Base-by-base conservation (phyloP, 2,888 invertebrate species). In the Agrotis ipsilon region DNA sequence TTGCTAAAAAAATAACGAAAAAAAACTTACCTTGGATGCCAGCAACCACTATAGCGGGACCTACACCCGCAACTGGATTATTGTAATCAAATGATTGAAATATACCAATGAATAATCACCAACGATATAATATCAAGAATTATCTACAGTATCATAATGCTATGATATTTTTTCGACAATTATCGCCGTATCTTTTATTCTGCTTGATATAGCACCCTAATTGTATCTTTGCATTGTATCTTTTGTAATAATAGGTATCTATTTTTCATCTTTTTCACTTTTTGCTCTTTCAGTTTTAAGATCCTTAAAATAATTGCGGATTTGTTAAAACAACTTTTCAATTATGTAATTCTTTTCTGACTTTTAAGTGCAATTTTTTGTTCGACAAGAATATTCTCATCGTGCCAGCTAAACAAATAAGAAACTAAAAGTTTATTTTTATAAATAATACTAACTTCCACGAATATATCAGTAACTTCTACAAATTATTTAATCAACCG, bases 1-100 rank as follows among this genome's bases (percentile, higher is more conserved):
- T 18, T 55, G 7, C 7, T 19, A n/a, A 11, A 27, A 21, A 39
- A 51, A 43, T 3, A 14, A 13, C 14, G 49, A 58, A 72, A 24
- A 4, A 3, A 6, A 14, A 79, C 89, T 89, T 88, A 90, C 91
- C 89, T 88, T 89, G 69, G 46, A 46, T 49, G 74, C 60, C 75
- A 75, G 83, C 87, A 82, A 87, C 86, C 88, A 83, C 82, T 81
- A 67, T 78, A 77, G 74, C 84, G 87, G 84, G 83, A 75, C 68
- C 80, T 67, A 73, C 72, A 79, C 80, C 85, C 84, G 79, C 89
- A 78, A 93, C 89, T 93, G 91, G 91, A 91, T 92, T 91, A 91
- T 75, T 87, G 70, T 87, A 91, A 92, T 91, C 86, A 89, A 89
- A 88, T 87, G 88, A 91, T 90, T 85, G 83, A 90, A 91, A 89